Percentiles rank a stretch among this genome's conserved stretches.
Conservation (phyloP, 2,113 vertebrate species). For the Ginglymostoma cirratum region DNA sequence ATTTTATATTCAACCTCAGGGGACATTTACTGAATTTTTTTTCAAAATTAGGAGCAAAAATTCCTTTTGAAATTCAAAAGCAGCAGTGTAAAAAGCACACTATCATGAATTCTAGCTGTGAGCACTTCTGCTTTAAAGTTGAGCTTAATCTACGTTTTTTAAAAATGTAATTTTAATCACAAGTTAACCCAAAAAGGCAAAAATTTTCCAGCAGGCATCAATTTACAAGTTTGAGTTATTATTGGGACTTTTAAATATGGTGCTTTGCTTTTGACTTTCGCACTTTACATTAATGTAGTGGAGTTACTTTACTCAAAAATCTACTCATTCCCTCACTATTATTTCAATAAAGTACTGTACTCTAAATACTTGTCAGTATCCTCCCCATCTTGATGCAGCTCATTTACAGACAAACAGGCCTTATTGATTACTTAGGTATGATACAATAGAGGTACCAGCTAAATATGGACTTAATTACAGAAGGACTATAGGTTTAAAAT, state of each 20-base stretch:
- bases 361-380: not conserved
- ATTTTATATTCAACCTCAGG: not conserved
- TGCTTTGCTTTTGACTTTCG: not conserved
- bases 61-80: not conserved
- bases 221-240: not conserved
- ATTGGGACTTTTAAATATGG: not conserved
- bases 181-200: not conserved
- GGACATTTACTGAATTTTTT: not conserved
- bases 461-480: not conserved
- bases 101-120: not conserved
- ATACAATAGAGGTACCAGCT: constrained; percentile 7
- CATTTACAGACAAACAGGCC: not conserved
- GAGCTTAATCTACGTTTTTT: not conserved
- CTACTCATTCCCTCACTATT: not conserved
- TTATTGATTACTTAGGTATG: not conserved
- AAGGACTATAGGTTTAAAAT: not conserved
- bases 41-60: not conserved
- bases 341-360: not conserved
- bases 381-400: not conserved
- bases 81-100: not conserved
- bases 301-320: not conserved
- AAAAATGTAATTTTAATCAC: not conserved
- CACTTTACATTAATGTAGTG: not conserved
- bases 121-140: not conserved
- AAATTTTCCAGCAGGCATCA: not conserved